Conservation (phyloP, 2,113 vertebrate species). For the Colinus virginianus region DNA sequence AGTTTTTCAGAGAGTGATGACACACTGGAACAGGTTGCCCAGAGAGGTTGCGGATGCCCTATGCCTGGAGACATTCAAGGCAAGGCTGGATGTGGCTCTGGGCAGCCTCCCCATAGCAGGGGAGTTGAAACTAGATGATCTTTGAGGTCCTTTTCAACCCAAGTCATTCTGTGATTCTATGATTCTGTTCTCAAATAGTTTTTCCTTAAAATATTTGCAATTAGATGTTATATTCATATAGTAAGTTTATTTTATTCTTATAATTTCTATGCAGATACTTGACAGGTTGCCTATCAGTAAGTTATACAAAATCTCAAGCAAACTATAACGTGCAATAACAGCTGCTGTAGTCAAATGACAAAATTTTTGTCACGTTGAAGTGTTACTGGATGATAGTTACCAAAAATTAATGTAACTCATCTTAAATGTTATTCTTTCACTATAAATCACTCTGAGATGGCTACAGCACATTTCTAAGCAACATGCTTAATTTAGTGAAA, state of each 20-base stretch:
- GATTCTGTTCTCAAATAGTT: background rate
- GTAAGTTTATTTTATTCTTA: background rate
- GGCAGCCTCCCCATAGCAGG: no score
- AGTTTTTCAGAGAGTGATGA: no score
- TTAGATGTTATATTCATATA: background rate
- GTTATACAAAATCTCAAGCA: slow-evolving; percentile 27
- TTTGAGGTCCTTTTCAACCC: no score
- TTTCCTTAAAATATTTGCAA: background rate
- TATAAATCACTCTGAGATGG: background rate
- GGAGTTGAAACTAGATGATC: no score
- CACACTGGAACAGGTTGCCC: no score
- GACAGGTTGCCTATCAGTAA: background rate
- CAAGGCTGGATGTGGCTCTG: no score
- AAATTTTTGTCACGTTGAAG: slow-evolving; percentile 19
- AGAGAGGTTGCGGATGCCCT: no score
- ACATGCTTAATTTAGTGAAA: background rate
- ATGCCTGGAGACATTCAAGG: no score
- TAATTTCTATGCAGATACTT: background rate
- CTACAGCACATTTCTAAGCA: slow-evolving; percentile 8
- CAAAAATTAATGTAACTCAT: slow-evolving; percentile 43
- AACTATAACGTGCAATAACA: background rate
- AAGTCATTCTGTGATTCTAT: no score
- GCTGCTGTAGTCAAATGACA: slow-evolving; percentile 6
- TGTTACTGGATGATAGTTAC: background rate
- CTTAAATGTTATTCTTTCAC: slow-evolving; percentile 28